A percentile compares a stretch with the other conserved stretches of the same genome.
Conservation (phyloP, 2,797 vertebrate species). For the Anguilla megastoma region DNA sequence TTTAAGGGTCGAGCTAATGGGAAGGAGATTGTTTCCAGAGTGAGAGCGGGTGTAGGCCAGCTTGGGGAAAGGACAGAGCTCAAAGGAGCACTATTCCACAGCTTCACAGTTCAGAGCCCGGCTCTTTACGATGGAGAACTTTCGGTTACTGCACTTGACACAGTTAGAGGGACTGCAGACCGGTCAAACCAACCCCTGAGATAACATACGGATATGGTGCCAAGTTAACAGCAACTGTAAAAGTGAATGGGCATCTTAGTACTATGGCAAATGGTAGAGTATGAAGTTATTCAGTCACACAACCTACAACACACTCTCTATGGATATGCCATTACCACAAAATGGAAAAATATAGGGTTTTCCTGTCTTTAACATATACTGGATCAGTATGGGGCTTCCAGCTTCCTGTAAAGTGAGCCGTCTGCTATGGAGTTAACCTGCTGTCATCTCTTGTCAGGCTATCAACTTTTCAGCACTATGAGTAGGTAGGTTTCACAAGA, state of each 20-base stretch:
- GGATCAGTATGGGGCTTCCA: neutral
- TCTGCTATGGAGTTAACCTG: neutral
- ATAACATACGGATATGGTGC: neutral
- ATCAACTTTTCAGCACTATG: neutral
- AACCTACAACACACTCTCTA: neutral
- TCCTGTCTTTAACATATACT: neutral
- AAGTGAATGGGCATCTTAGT: neutral
- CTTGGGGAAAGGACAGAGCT: slow-evolving; percentile 12
- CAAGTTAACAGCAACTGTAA: neutral
- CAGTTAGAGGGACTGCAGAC: neutral
- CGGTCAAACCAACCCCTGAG: neutral
- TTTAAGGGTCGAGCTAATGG: slow-evolving; percentile 65
- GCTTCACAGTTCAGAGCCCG: neutral
- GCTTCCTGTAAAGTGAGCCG: neutral
- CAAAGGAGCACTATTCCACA: slow-evolving; percentile 10
- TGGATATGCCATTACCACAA: neutral
- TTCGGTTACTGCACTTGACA: slow-evolving; percentile 10
- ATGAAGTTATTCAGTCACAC: neutral
- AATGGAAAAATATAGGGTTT: neutral
- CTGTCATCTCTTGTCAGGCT: no score
- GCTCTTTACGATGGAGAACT: neutral
- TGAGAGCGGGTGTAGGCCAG: neutral
- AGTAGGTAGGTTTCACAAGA: neutral
- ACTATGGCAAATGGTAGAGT: neutral
- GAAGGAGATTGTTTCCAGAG: slow-evolving; percentile 53